Percentiles rank a stretch among this genome's conserved stretches.
phyloP scores from a whole-genome alignment of 2,797 vertebrate species.

The Borostomias antarcticus region DNA sequence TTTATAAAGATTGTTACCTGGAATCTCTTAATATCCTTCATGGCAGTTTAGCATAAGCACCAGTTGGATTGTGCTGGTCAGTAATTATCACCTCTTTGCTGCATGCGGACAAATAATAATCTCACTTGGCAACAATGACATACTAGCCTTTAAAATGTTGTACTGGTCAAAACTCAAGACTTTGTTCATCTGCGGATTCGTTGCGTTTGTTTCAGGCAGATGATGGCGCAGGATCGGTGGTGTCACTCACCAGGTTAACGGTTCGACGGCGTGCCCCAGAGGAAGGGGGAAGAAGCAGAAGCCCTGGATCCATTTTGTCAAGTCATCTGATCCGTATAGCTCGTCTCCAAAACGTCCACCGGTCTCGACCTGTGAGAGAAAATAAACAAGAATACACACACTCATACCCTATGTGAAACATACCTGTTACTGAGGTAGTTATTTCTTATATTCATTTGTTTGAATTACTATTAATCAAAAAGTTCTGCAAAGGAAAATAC shows the following conservation, averaged over 20 bases:
- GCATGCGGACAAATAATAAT: background rate
- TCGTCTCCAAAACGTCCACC: background rate
- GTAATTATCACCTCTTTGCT: background rate
- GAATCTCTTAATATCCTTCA: background rate
- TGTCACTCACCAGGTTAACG: conserved; percentile 35
- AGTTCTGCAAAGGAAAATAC: conserved; percentile 16
- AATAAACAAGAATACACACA: conserved; percentile 13
- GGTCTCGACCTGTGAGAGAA: conserved; percentile 23
- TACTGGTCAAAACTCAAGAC: background rate
- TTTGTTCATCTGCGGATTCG: too few species aligned
- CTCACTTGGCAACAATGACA: background rate
- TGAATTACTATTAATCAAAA: background rate
- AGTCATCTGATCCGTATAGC: background rate
- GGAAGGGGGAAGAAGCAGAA: background rate
- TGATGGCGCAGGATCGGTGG: background rate
- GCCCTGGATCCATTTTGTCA: conserved; percentile 6
- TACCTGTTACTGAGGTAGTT: background rate
- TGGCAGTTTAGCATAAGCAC: background rate
- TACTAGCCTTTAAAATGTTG: background rate
- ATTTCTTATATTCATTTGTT: background rate
- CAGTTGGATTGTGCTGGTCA: background rate
- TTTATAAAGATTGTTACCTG: background rate
- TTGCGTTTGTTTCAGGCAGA: too few species aligned
- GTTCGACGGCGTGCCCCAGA: background rate
- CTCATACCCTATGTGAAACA: conserved; percentile 7